Conservation (phyloP, 2,113 vertebrate species). For the Sander lucioperca region DNA sequence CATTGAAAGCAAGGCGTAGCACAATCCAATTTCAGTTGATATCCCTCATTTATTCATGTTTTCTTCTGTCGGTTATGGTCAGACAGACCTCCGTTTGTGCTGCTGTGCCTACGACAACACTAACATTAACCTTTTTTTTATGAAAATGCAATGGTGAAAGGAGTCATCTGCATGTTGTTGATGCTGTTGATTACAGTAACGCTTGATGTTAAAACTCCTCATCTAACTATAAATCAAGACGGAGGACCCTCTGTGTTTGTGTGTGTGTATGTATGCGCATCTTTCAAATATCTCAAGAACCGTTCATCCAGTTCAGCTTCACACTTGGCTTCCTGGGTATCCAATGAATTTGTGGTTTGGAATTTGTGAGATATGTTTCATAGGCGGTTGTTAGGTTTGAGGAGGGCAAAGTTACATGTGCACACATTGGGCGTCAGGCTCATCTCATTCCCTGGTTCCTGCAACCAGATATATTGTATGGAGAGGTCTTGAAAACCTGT, state of each 20-base stretch:
- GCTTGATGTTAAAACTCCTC: too few species aligned
- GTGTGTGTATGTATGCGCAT: too few species aligned
- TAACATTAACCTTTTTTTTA: conserved; percentile 28
- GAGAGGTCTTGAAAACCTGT: conserved; percentile 62
- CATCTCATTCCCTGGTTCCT: conserved; percentile 52
- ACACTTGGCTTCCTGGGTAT: too few species aligned
- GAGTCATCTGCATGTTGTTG: conserved; percentile 34
- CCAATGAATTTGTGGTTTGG: too few species aligned
- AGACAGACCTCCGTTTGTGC: conserved; percentile 37
- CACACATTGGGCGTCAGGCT: conserved; percentile 48
- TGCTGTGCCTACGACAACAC: conserved; percentile 7
- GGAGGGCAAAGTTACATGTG: conserved; percentile 31
- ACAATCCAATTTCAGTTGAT: conserved; percentile 34
- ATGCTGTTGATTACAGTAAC: conserved; percentile 21
- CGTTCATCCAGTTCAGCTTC: too few species aligned
- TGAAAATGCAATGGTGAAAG: conserved; percentile 18
- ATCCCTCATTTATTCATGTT: conserved; percentile 39
- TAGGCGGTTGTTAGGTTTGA: conserved; percentile 15
- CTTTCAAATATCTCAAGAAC: too few species aligned
- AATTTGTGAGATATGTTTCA: background rate
- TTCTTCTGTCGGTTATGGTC: conserved; percentile 45
- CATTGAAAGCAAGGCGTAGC: conserved; percentile 25
- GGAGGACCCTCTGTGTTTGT: too few species aligned
- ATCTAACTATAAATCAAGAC: too few species aligned
- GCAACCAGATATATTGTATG: conserved; percentile 49